Evolutionary conservation across 2,797 vertebrate species (phyloP).

Genomic region (Catamblyrhynchus diadema): DNA sequence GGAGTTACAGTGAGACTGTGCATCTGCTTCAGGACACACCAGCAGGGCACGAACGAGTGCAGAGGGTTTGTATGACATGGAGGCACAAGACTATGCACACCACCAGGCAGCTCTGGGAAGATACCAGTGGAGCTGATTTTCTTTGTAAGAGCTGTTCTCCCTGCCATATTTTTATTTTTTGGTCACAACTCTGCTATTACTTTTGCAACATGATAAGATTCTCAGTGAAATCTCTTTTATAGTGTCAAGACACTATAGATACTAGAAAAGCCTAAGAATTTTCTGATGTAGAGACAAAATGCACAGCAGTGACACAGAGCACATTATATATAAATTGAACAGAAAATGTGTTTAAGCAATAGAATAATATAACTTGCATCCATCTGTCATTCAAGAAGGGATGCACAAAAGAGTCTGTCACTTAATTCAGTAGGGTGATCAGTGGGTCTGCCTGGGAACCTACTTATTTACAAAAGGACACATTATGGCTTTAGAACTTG

Average conservation of each 20-base stretch:
- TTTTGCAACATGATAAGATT: not conserved
- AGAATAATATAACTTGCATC: conserved; percentile 2
- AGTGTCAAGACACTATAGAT: not conserved
- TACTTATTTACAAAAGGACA: conserved; percentile 23
- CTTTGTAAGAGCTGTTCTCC: not conserved
- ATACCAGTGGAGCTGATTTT: not conserved
- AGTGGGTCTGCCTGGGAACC: conserved; percentile 9
- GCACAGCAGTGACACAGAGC: not conserved
- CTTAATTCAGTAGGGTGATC: conserved; percentile 38
- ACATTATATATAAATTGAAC: not conserved
- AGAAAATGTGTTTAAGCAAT: conserved; percentile 1
- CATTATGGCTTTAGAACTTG: conserved; percentile 12
- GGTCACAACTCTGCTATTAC: not conserved
- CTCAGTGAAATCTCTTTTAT: not conserved
- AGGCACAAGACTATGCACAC: not conserved
- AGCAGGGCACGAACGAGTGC: not conserved
- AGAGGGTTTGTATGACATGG: not conserved
- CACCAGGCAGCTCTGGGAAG: not conserved
- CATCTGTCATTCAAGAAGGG: conserved; percentile 13
- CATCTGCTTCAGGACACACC: not conserved
- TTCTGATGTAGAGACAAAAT: not conserved
- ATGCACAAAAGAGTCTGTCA: conserved; percentile 50
- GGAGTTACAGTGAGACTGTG: not conserved
- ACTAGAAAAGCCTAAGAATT: not conserved
- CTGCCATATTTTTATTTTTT: not conserved